Conservation (phyloP, 1,140 invertebrate genomes). For the Drosophila repleta region DNA sequence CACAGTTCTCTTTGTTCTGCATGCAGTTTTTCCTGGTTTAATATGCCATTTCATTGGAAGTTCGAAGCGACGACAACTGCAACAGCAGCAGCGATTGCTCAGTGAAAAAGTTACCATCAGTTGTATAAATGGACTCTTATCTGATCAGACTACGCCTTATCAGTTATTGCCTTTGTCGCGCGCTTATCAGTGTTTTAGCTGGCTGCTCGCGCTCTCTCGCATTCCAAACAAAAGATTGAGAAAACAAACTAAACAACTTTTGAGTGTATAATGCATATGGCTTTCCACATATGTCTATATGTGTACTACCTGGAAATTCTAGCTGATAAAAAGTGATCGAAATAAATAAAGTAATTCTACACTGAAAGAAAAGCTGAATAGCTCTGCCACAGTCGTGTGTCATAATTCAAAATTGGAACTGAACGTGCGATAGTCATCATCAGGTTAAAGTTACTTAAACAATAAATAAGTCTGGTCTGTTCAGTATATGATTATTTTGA, state of each 20-base stretch:
- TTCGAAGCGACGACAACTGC: constrained; percentile 19
- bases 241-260: constrained; percentile 68
- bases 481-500: neutral
- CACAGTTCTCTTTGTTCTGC: constrained; percentile 43
- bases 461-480: neutral
- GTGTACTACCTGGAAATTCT: constrained; percentile 56
- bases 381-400: no score
- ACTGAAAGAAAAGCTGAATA: constrained; percentile 25
- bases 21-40: constrained; percentile 34
- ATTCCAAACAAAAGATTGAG: constrained; percentile 77
- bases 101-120: constrained; percentile 26
- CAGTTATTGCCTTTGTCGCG: constrained; percentile 60
- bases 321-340: constrained; percentile 68
- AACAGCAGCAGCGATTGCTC: constrained; percentile 15
- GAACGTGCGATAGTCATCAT: constrained; percentile 1
- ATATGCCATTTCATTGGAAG: constrained; percentile 47
- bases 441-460: neutral
- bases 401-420: neutral
- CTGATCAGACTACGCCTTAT: constrained; percentile 55
- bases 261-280: constrained; percentile 8
- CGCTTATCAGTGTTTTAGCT: constrained; percentile 51
- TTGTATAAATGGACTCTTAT: constrained; percentile 27
- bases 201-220: constrained; percentile 14
- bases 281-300: constrained; percentile 23
- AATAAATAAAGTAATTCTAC: constrained; percentile 38